Evolutionary conservation across 1,140 invertebrate species (phyloP).

Genomic region (Papilio glaucus): DNA sequence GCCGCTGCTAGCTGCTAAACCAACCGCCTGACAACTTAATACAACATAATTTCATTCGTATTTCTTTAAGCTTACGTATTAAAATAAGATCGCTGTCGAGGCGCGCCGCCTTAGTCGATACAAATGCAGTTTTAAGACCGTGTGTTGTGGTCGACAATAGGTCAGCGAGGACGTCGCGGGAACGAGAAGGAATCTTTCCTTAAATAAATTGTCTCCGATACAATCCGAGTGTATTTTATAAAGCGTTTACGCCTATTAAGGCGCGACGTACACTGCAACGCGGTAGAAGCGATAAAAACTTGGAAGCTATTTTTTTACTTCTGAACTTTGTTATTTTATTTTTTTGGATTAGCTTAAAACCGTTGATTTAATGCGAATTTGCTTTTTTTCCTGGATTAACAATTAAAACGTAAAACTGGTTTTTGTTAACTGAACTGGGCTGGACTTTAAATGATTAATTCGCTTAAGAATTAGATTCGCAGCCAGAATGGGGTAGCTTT

Average conservation of each 20-base stretch:
- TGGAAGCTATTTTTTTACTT: neutral
- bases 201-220: constrained; percentile 79
- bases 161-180: constrained; percentile 35
- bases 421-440: no score
- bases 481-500: no score
- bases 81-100: neutral
- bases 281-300: neutral
- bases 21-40: constrained; percentile 41
- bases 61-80: constrained; percentile 3
- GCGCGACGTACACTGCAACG: constrained; percentile 49
- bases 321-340: no score
- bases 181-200: constrained; percentile 52
- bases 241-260: constrained; percentile 68
- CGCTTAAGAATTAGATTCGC: no score
- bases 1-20: constrained; percentile 29
- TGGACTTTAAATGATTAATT: no score
- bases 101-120: no score
- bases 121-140: constrained; percentile 18
- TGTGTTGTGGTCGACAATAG: constrained; percentile 32
- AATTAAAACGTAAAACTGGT: no score
- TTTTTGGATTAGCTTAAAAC: no score
- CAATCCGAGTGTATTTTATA: constrained; percentile 73
- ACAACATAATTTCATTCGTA: constrained; percentile 25
- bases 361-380: no score
- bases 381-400: no score